Percentiles rank a stretch among this genome's conserved stretches.
These are phyloP conservation scores for Cryptocephalus primarius DNA, from an alignment of 2,888 invertebrate genomes.

Conservation along the genomic window DNA sequence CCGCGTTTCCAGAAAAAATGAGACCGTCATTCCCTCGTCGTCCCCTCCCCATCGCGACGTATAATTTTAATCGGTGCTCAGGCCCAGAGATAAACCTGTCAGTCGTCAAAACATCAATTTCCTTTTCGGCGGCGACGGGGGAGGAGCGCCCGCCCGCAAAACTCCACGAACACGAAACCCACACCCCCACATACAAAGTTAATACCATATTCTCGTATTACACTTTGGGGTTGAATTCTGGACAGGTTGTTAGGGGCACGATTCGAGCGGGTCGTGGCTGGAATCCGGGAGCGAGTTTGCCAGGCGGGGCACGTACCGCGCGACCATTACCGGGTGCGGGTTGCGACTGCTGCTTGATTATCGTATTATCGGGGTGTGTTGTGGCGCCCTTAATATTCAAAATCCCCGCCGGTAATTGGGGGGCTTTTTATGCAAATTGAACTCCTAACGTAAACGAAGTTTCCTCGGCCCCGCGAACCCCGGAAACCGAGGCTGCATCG, in stretches of 20 bases:
- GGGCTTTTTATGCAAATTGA: too few relatives aligned
- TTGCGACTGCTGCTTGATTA: slow-evolving; percentile 27
- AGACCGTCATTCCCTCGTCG: too few relatives aligned
- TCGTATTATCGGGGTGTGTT: slow-evolving; percentile 35
- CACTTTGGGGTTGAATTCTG: slow-evolving; percentile 10
- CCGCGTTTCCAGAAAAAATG: too few relatives aligned
- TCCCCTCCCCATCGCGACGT: too few relatives aligned
- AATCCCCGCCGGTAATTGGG: slow-evolving; percentile 13
- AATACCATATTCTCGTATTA: slow-evolving; percentile 6
- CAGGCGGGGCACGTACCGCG: slow-evolving; percentile 26
- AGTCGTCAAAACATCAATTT: too few relatives aligned
- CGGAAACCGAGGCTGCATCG: too few relatives aligned
- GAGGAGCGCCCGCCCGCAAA: neutral
- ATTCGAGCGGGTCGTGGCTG: slow-evolving; percentile 13
- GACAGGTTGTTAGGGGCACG: slow-evolving; percentile 17
- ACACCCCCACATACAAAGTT: slow-evolving; percentile 3
- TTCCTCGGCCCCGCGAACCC: too few relatives aligned
- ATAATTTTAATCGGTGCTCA: too few relatives aligned
- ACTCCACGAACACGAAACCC: slow-evolving; percentile 1
- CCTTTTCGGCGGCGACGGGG: neutral
- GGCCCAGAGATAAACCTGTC: too few relatives aligned
- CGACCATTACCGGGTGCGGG: slow-evolving; percentile 27
- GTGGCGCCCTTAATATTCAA: slow-evolving; percentile 31
- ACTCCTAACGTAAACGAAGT: too few relatives aligned
- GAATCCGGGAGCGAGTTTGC: slow-evolving; percentile 6